These are phyloP conservation scores for Megastigmus dorsalis DNA, from an alignment of 2,888 invertebrate species.

Conservation along the genomic window DNA sequence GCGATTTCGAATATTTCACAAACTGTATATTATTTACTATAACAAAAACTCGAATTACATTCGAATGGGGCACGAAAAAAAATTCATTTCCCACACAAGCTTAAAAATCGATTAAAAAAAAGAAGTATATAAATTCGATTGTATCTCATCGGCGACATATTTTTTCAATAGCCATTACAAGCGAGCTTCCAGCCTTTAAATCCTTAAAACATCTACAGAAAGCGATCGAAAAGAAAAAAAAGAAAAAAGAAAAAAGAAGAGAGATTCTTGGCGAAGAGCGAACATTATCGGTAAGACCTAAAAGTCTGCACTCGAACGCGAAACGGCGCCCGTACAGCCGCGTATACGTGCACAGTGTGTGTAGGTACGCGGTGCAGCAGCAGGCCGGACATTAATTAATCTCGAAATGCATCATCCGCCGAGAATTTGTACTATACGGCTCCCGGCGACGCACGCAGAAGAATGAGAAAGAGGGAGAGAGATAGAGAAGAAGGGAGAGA, in stretches of 20 bases:
- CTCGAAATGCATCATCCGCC: constrained; percentile 52
- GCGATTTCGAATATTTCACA: too few species aligned
- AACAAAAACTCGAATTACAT: too few species aligned
- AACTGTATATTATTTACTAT: too few species aligned
- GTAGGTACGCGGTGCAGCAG: background rate
- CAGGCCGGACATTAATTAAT: constrained; percentile 51
- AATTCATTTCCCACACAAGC: too few species aligned
- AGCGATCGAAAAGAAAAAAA: background rate
- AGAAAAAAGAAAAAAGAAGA: background rate
- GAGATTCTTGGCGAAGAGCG: background rate
- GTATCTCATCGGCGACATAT: constrained; percentile 38
- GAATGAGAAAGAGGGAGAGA: constrained; percentile 4
- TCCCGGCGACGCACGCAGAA: constrained; percentile 41
- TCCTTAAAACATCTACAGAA: constrained; percentile 10
- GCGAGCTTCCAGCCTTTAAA: constrained; percentile 16
- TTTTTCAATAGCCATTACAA: constrained; percentile 5
- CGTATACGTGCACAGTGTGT: too few species aligned
- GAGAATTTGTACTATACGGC: constrained; percentile 40
- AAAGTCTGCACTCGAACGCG: too few species aligned
- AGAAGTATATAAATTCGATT: constrained; percentile 38
- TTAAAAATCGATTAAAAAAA: background rate
- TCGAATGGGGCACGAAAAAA: too few species aligned
- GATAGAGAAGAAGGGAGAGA: background rate
- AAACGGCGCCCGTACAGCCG: too few species aligned
- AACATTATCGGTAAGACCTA: constrained; percentile 32